These are phyloP conservation scores for Polylopha cassiicola DNA, from an alignment of 2,888 invertebrate species.

Conservation along the genomic window DNA sequence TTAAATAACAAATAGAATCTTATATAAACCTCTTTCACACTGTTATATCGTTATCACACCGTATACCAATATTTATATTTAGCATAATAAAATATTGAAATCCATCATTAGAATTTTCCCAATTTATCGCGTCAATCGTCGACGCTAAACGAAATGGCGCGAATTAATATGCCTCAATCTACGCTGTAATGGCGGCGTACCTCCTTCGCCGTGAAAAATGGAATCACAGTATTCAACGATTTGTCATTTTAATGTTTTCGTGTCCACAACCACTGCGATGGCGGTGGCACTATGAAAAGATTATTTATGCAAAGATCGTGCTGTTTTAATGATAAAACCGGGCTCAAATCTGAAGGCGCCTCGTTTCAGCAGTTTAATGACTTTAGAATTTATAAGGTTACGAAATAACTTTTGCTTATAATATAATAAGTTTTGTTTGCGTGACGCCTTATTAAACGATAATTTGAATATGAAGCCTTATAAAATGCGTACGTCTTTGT, in stretches of 20 bases:
- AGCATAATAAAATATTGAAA: slow-evolving; percentile 17
- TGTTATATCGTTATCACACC: slow-evolving; percentile 2
- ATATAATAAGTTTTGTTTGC: too few relatives aligned
- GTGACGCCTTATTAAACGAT: too few relatives aligned
- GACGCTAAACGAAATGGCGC: slow-evolving; percentile 40
- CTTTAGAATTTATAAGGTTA: too few relatives aligned
- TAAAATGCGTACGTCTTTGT: too few relatives aligned
- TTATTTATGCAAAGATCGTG: slow-evolving; percentile 1
- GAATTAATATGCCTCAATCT: slow-evolving; percentile 43
- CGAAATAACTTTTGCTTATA: too few relatives aligned
- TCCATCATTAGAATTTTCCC: slow-evolving; percentile 27
- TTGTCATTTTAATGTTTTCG: slow-evolving; percentile 68
- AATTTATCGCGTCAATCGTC: slow-evolving; percentile 36
- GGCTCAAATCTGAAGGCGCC: not conserved
- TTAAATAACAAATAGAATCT: too few relatives aligned
- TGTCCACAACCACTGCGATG: slow-evolving; percentile 43
- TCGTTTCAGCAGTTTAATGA: too few relatives aligned
- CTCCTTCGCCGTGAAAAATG: slow-evolving; percentile 60
- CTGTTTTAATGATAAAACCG: not conserved
- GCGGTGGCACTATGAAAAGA: slow-evolving; percentile 2
- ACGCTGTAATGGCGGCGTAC: slow-evolving; percentile 31
- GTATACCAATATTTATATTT: slow-evolving; percentile 1
- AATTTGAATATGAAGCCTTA: too few relatives aligned
- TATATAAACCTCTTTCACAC: too few relatives aligned
- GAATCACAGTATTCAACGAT: slow-evolving; percentile 57